Evolutionary conservation across 2,797 vertebrate species (phyloP).

Genomic region (Hirundo rustica): DNA sequence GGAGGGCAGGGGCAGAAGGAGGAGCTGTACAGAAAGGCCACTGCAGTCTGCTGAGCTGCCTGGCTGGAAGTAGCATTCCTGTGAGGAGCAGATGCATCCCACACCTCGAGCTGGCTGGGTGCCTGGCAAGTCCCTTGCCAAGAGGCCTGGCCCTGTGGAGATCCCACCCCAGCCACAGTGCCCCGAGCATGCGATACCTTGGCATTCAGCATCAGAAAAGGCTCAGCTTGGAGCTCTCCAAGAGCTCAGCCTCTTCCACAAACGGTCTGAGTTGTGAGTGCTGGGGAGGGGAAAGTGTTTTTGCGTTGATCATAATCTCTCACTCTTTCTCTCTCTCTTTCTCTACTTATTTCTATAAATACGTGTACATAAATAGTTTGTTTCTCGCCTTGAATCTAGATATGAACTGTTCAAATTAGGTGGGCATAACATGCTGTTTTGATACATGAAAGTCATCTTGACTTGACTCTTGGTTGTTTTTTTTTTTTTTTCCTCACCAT

Average conservation of each 20-base stretch:
- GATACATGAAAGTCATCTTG: slow-evolving; percentile 65
- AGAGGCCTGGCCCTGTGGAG: slow-evolving; percentile 15
- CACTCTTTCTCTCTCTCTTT: slow-evolving; percentile 41
- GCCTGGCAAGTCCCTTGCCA: not conserved
- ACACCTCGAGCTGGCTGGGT: not conserved
- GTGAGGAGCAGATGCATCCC: slow-evolving; percentile 47
- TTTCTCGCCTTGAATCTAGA: slow-evolving; percentile 70
- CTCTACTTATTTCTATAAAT: slow-evolving; percentile 71
- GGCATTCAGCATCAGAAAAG: slow-evolving; percentile 57
- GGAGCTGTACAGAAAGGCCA: slow-evolving; percentile 53
- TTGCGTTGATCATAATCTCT: slow-evolving; percentile 41
- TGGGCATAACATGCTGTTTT: slow-evolving; percentile 82
- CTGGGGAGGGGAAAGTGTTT: slow-evolving; percentile 63
- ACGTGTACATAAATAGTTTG: slow-evolving; percentile 75
- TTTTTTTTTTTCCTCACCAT: slow-evolving; percentile 58
- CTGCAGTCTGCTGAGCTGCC: slow-evolving; percentile 55
- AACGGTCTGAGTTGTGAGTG: slow-evolving; percentile 54
- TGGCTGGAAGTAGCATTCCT: slow-evolving; percentile 43
- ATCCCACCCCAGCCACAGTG: slow-evolving; percentile 19
- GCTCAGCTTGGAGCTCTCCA: slow-evolving; percentile 57
- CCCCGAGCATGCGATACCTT: slow-evolving; percentile 51
- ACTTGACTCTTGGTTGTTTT: slow-evolving; percentile 75
- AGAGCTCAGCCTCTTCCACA: slow-evolving; percentile 55
- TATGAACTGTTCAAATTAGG: slow-evolving; percentile 75
- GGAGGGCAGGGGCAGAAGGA: slow-evolving; percentile 21